Evolutionary conservation across 2,888 invertebrate genomes (phyloP).

Genomic region (Antheraea yamamai): DNA sequence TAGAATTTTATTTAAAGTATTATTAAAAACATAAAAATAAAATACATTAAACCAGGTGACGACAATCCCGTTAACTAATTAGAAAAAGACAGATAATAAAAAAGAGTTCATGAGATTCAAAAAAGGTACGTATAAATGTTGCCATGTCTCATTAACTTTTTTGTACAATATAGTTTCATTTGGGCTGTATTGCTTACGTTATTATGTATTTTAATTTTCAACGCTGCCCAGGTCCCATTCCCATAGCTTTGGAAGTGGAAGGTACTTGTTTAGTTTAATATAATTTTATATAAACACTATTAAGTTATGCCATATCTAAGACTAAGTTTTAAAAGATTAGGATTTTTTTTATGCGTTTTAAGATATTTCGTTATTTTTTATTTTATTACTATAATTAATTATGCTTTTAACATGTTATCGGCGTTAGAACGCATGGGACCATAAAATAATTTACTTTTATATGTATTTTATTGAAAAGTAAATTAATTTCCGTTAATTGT

Average conservation of each 20-base stretch:
- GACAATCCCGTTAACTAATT: background rate
- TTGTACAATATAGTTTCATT: constrained; percentile 29
- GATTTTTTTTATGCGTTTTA: background rate
- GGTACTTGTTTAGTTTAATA: constrained; percentile 56
- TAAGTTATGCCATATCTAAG: background rate
- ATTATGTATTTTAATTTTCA: constrained; percentile 65
- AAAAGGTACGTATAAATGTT: background rate
- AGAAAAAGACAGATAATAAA: constrained; percentile 9
- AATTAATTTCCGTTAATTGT: too few relatives aligned
- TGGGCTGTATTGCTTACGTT: constrained; percentile 60
- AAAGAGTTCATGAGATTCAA: background rate
- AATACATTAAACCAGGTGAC: background rate
- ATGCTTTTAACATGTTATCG: background rate
- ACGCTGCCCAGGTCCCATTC: constrained; percentile 81
- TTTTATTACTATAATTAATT: background rate
- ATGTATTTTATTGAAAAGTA: too few relatives aligned
- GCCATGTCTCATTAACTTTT: background rate
- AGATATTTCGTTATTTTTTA: too few relatives aligned
- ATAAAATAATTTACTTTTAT: too few relatives aligned
- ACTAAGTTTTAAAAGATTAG: background rate
- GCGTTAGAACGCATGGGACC: background rate
- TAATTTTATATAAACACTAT: constrained; percentile 11
- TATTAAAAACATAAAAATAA: background rate
- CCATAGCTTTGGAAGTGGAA: constrained; percentile 82
- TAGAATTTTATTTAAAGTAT: background rate